Conservation (phyloP, 2,888 invertebrate species). For the Leucophora obtusa region DNA sequence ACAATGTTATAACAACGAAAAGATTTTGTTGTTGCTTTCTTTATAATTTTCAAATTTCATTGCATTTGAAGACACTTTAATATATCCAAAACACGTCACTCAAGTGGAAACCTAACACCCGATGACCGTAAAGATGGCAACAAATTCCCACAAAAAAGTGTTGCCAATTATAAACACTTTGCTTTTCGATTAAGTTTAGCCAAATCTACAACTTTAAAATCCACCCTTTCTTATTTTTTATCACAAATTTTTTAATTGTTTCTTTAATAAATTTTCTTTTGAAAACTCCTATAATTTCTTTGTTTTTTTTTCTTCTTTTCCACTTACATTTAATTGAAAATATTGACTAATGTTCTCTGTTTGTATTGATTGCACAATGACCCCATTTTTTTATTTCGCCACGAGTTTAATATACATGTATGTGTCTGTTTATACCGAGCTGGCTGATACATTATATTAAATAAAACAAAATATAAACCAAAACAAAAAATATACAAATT, state of each 20-base stretch:
- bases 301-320: conserved; percentile 23
- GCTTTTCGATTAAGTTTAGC: not conserved
- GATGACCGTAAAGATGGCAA: too few species aligned
- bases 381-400: conserved; percentile 53
- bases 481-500: not conserved
- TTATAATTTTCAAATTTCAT: too few species aligned
- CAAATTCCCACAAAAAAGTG: too few species aligned
- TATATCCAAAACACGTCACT: too few species aligned
- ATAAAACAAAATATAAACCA: conserved; percentile 2
- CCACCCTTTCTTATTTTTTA: not conserved
- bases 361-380: conserved; percentile 64
- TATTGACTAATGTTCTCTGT: conserved; percentile 31
- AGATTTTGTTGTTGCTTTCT: too few species aligned
- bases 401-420: conserved; percentile 18
- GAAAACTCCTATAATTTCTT: conserved; percentile 5
- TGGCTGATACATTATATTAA: not conserved
- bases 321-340: conserved; percentile 46
- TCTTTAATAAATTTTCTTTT: conserved; percentile 1
- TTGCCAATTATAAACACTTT: not conserved
- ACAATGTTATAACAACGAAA: too few species aligned
- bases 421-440: not conserved
- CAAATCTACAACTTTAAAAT: not conserved
- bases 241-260: not conserved
- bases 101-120: too few species aligned
- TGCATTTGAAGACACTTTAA: too few species aligned